phyloP scores from a whole-genome alignment of 2,113 vertebrate species.

The Melanotaenia duboulayi region DNA sequence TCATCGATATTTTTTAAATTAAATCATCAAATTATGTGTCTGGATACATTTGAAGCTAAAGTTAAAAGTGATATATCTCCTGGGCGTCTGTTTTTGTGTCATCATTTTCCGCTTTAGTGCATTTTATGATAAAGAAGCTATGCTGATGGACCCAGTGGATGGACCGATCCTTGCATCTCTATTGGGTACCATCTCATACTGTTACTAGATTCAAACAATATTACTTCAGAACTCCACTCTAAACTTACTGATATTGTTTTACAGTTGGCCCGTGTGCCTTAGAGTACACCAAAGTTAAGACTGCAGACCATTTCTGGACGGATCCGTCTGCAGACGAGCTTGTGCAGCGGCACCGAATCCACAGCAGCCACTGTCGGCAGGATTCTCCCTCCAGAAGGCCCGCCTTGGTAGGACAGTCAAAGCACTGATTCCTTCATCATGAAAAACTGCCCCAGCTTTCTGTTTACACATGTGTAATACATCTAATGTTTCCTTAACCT shows the following conservation, averaged over 20 bases:
- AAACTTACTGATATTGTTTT: slow-evolving; percentile 2
- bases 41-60: too few relatives aligned
- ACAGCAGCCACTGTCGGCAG: slow-evolving; percentile 92
- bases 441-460: neutral
- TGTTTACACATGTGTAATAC: neutral
- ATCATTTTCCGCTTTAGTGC: slow-evolving; percentile 80
- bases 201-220: neutral
- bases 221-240: neutral
- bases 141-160: slow-evolving; percentile 94
- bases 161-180: slow-evolving; percentile 96
- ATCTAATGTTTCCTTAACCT: neutral
- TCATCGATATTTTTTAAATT: neutral
- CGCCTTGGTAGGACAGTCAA: slow-evolving; percentile 71
- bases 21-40: too few relatives aligned
- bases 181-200: slow-evolving; percentile 83
- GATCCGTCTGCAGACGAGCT: slow-evolving; percentile 96
- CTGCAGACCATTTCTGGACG: slow-evolving; percentile 97
- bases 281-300: slow-evolving; percentile 99
- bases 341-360: slow-evolving; percentile 96
- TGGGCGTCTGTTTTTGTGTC: neutral
- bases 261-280: slow-evolving; percentile 95
- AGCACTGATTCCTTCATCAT: neutral
- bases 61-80: neutral
- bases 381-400: slow-evolving; percentile 95
- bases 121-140: slow-evolving; percentile 96